Percentiles rank a stretch among this genome's conserved stretches.
Evolutionary conservation across 2,888 invertebrate genomes (phyloP).

Genomic region (Caradrina clavipalpis): DNA sequence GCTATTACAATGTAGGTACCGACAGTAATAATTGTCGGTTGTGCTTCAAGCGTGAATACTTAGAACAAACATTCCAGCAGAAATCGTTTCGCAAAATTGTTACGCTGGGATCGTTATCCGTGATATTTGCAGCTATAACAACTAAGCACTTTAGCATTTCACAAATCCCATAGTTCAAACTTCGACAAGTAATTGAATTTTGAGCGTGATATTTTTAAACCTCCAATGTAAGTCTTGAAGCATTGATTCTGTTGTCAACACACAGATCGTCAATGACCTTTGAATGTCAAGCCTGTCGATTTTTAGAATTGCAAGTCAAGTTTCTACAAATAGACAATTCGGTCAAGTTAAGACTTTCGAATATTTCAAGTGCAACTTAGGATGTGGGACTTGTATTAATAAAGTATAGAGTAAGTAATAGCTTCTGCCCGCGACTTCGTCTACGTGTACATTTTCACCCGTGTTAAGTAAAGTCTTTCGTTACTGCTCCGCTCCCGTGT

Average conservation of each 20-base stretch:
- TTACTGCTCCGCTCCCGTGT: no score
- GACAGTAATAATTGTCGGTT: slow-evolving; percentile 7
- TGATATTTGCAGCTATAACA: slow-evolving; percentile 57
- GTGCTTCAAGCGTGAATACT: slow-evolving; percentile 27
- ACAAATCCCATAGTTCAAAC: slow-evolving; percentile 49
- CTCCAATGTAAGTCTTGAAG: slow-evolving; percentile 61
- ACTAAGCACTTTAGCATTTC: slow-evolving; percentile 33
- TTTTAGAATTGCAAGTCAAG: slow-evolving; percentile 53
- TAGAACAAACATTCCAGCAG: slow-evolving; percentile 41
- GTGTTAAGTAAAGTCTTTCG: no score
- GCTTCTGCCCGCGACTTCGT: no score
- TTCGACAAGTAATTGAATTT: slow-evolving; percentile 59
- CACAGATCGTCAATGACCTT: slow-evolving; percentile 69
- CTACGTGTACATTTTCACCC: no score
- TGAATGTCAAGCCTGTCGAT: slow-evolving; percentile 74
- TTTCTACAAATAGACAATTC: slow-evolving; percentile 48
- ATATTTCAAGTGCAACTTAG: slow-evolving; percentile 43
- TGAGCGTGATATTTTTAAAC: slow-evolving; percentile 63
- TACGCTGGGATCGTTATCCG: slow-evolving; percentile 24
- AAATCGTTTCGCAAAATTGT: slow-evolving; percentile 42
- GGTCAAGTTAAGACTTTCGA: slow-evolving; percentile 58
- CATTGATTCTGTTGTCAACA: slow-evolving; percentile 64
- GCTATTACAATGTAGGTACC: neutral
- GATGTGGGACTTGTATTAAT: neutral
- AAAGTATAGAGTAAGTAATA: no score